phyloP scores from a whole-genome alignment of 2,797 vertebrate genomes.

The Galago senegalensis region DNA sequence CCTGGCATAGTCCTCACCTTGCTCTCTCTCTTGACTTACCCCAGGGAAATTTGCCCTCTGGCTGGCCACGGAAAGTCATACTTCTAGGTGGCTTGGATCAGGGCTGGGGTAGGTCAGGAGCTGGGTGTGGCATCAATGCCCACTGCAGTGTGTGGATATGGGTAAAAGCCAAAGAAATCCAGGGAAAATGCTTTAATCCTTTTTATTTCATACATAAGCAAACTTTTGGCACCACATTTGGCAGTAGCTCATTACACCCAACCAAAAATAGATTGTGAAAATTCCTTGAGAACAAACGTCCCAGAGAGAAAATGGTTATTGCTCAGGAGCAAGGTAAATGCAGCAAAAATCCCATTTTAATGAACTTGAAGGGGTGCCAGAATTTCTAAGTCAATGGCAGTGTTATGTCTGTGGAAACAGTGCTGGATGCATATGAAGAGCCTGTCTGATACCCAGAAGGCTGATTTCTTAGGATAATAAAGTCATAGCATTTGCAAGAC shows the following conservation, averaged over 20 bases:
- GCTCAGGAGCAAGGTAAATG: neutral
- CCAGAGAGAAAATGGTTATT: neutral
- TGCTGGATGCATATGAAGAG: neutral
- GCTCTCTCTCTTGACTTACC: neutral
- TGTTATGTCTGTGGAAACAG: neutral
- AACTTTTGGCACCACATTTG: neutral
- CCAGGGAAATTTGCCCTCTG: neutral
- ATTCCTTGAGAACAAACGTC: slow-evolving; percentile 46
- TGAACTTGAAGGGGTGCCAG: slow-evolving; percentile 23
- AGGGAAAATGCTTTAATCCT: neutral
- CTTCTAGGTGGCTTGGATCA: neutral
- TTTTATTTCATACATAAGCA: neutral
- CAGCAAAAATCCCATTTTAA: slow-evolving; percentile 53
- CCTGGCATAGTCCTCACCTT: neutral
- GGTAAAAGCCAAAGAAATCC: neutral
- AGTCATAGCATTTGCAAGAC: neutral
- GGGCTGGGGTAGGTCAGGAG: neutral
- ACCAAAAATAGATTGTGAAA: neutral
- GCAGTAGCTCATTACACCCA: neutral
- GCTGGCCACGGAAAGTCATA: too few species aligned
- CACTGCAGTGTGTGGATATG: too few species aligned
- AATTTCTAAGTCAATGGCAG: neutral
- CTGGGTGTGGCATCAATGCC: too few species aligned
- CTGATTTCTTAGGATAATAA: neutral
- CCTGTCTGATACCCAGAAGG: neutral